These are phyloP conservation scores for Halcyon smyrnensis DNA, from an alignment of 2,797 vertebrate species.

Conservation along the genomic window DNA sequence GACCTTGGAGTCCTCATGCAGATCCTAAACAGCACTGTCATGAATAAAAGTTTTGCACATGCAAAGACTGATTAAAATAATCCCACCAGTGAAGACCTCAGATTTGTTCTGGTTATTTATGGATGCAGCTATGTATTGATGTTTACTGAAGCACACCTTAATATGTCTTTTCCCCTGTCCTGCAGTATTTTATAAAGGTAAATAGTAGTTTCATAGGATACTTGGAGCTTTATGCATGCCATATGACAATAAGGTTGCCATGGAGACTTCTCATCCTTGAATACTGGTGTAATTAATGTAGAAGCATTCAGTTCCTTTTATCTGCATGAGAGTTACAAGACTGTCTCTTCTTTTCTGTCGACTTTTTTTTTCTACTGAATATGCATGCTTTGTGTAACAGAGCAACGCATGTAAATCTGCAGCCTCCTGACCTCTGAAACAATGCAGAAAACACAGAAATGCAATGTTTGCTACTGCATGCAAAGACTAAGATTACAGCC, in stretches of 20 bases:
- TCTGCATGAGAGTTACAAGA: constrained; percentile 35
- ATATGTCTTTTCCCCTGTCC: not conserved
- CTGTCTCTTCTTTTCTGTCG: not conserved
- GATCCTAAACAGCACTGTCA: not conserved
- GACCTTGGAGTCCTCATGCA: not conserved
- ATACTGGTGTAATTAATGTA: constrained; percentile 66
- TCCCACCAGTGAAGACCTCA: not conserved
- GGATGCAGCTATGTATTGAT: not conserved
- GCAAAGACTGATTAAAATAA: not conserved
- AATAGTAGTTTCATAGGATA: constrained; percentile 7
- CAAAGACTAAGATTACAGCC: not conserved
- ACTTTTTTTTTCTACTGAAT: not conserved
- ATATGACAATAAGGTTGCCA: constrained; percentile 72
- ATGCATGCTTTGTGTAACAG: not conserved
- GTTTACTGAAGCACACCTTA: not conserved
- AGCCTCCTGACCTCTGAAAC: not conserved
- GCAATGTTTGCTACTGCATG: not conserved
- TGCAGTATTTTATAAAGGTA: constrained; percentile 1
- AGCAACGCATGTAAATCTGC: not conserved
- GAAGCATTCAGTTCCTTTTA: constrained; percentile 55
- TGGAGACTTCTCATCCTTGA: constrained; percentile 65
- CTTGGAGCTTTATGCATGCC: not conserved
- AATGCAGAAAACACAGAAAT: not conserved
- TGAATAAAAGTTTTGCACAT: not conserved
- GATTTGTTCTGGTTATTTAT: constrained; percentile 13